Base-by-base conservation (phyloP, 2,888 invertebrate genomes). In the Epicampocera succincta region DNA sequence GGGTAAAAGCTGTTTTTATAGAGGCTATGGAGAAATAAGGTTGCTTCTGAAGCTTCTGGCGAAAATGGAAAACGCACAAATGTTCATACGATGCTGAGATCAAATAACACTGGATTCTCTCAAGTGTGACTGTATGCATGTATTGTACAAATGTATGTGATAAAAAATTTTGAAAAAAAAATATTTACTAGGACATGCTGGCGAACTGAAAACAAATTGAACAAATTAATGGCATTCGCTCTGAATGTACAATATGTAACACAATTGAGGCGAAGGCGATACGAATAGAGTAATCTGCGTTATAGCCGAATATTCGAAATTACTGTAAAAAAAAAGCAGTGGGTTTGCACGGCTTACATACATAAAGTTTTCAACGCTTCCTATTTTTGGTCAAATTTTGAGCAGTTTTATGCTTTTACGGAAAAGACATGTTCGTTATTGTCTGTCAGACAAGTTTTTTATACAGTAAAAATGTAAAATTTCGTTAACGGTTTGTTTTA, bases 121-220 rank as follows among this genome's bases (percentile, higher is more conserved):
- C 1, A 69, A 46, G 11, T 33, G 17, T 13, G 40, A 8, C 40
- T 29, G 42, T 12, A 54, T 42, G 15, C 13, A 44, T 56, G 6
- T n/a, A 60, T n/a, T n/a, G n/a, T n/a, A n/a, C n/a, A n/a, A n/a
- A n/a, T n/a, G n/a, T n/a, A n/a, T n/a, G n/a, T 33, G 29, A 68
- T 68, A 52, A 48, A 46, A 40, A 54, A 63, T 54, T 33, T n/a
- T n/a, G n/a, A 33, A 33, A 5, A 54, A 63, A 40, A 29, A 54
- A 69, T 21, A 52, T 21, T 50, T 60, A 75, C 17, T 42, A 56
- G 48, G 50, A 48, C 60, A 68, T 60, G 50, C 68, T 68, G 15
- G 33, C 21, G 17, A 48, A 6, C 11, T 8, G 5, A 46, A 68
- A 60, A 15, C 2, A 50, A 66, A 50, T 50, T 25, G n/a, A 3